Evolutionary conservation across 1,140 invertebrate species (phyloP), one percentile per base, ranked within the genome.

Genomic region (Leptinotarsa defecta): DNA sequence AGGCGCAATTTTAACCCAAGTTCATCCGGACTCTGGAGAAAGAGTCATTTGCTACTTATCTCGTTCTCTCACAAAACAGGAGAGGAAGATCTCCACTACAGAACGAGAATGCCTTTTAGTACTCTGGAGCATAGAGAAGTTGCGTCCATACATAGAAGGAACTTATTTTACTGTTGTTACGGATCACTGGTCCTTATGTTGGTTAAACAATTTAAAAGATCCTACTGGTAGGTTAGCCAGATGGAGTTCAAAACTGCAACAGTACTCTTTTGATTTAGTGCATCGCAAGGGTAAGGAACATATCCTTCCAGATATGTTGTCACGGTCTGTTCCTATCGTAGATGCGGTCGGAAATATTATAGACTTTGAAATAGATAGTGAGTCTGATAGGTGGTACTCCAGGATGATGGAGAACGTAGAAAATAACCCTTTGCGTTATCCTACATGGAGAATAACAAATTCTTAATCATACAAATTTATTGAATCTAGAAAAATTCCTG

Each of bases 21-120:
- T 73, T 63, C 79, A 81, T 71, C 24, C 52, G 13, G 13, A 74
- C 13, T 87, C 86, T 75, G 71, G 61, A 22, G 73, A 78, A 19
- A 15, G 68, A n/a, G 69, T 74, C 3, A 70, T 76, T 15, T 48
- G 24, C 48, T 78, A 78, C 43, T 2, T 67, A 17, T 63, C 43
- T 49, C 49, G 78, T 5, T 27, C 63, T 11, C 24, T 80, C 13
- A 68, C 72, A 19, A 70, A 68, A 57, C 4, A 4, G 3, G 89
- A 91, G 79, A 73, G 74, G 68, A 86, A 87, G 22, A 89, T 88
- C 74, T 79, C 75, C 3, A 80, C 79, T 8, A 87, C 85, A 5
- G 87, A 89, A 78, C 78, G 82, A 71, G 88, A 89, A 84, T 85
- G 83, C 65, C 76, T 89, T 22, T 85, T 85, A 0, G 81, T 88